These are phyloP conservation scores for Sebastes kiyomatsui DNA, from an alignment of 2,797 vertebrate genomes.

Conservation along the genomic window DNA sequence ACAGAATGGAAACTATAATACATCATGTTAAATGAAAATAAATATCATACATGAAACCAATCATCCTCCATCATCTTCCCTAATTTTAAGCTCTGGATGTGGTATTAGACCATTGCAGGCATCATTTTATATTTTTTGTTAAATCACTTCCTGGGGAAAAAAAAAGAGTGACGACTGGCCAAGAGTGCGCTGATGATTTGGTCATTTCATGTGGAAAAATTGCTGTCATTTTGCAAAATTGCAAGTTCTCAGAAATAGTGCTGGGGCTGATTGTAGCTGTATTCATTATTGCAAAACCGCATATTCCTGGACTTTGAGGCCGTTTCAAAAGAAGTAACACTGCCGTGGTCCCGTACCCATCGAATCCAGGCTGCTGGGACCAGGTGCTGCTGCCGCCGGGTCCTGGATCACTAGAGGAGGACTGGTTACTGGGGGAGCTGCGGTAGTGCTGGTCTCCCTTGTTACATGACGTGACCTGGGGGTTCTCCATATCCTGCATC, in stretches of 20 bases:
- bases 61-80: slow-evolving; percentile 21
- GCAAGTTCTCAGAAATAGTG: slow-evolving; percentile 50
- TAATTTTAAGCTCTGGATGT: slow-evolving; percentile 8
- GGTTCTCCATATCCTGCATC: slow-evolving; percentile 73
- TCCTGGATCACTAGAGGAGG: slow-evolving; percentile 95
- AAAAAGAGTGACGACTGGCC: slow-evolving; percentile 10
- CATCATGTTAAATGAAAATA: not conserved
- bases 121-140: slow-evolving; percentile 35
- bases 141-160: slow-evolving; percentile 14
- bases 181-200: slow-evolving; percentile 50
- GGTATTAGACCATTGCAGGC: not conserved
- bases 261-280: slow-evolving; percentile 54
- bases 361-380: slow-evolving; percentile 93
- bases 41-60: slow-evolving; percentile 13
- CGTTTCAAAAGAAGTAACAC: slow-evolving; percentile 6
- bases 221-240: slow-evolving; percentile 65
- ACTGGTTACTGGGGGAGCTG: slow-evolving; percentile 97
- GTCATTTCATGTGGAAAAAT: slow-evolving; percentile 63
- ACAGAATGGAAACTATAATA: slow-evolving; percentile 29
- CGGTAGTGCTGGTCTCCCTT: slow-evolving; percentile 88
- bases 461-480: slow-evolving; percentile 69
- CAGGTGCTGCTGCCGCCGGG: slow-evolving; percentile 91
- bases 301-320: slow-evolving; percentile 13
- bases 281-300: slow-evolving; percentile 38
- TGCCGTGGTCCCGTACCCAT: slow-evolving; percentile 82